These are phyloP conservation scores for Melinopterus prodromus DNA, from an alignment of 2,888 invertebrate genomes.

Conservation along the genomic window DNA sequence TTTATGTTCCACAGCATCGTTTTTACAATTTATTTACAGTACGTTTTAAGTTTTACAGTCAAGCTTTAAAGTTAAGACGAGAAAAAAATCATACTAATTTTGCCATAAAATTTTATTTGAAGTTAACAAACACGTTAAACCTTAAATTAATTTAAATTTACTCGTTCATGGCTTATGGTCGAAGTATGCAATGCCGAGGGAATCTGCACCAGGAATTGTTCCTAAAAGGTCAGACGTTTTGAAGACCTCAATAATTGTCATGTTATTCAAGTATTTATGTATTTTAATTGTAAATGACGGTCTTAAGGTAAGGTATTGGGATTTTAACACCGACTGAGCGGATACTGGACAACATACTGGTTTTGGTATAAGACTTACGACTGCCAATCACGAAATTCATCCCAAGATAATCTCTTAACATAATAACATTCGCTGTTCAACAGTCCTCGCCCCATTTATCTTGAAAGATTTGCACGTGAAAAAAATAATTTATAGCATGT, in stretches of 20 bases:
- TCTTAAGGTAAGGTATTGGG: neutral
- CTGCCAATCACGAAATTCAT: conserved; percentile 4
- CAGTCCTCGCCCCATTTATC: neutral
- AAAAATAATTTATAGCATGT: neutral
- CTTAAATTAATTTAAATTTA: too few relatives aligned
- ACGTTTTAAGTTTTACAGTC: too few relatives aligned
- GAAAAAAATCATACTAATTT: too few relatives aligned
- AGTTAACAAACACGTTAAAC: too few relatives aligned
- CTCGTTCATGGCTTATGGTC: too few relatives aligned
- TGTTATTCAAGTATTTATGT: neutral
- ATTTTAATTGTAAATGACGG: neutral
- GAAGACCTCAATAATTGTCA: neutral
- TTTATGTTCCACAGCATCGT: too few relatives aligned
- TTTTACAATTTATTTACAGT: too few relatives aligned
- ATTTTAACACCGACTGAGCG: neutral
- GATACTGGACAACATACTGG: neutral
- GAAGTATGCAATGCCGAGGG: neutral
- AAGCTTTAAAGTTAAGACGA: too few relatives aligned
- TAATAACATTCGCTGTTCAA: neutral
- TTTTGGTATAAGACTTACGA: neutral
- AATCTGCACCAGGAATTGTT: neutral
- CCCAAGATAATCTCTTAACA: neutral
- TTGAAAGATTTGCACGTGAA: neutral
- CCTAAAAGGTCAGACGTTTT: neutral
- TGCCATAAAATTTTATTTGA: too few relatives aligned